phyloP scores from a whole-genome alignment of 2,888 invertebrate species.

The Eugnorisma glareosa region DNA sequence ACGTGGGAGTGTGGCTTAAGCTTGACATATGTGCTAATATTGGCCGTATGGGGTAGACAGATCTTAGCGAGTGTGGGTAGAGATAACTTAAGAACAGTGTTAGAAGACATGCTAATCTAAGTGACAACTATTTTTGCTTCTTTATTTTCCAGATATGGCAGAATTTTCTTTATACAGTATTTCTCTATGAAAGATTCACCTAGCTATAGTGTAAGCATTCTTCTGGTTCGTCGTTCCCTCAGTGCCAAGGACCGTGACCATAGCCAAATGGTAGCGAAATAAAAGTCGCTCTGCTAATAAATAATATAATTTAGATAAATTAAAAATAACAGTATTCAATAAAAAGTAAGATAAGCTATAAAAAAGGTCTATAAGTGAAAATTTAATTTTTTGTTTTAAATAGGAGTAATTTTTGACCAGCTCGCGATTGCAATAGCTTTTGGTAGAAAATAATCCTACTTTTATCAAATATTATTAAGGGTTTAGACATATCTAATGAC shows the following conservation, averaged over 20 bases:
- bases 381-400: too few species aligned
- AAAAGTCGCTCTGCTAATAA: too few species aligned
- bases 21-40: constrained; percentile 53
- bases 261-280: neutral
- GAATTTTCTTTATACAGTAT: neutral
- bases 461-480: too few species aligned
- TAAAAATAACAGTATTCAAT: too few species aligned
- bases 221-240: neutral
- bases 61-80: constrained; percentile 37
- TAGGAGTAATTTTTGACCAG: too few species aligned
- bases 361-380: too few species aligned
- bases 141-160: neutral
- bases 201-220: neutral
- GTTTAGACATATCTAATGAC: too few species aligned
- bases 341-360: too few species aligned
- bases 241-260: neutral
- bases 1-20: constrained; percentile 40
- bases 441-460: too few species aligned
- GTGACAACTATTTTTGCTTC: constrained; percentile 18
- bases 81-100: constrained; percentile 21
- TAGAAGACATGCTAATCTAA: constrained; percentile 36
- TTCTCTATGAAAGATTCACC: neutral
- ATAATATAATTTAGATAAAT: too few species aligned
- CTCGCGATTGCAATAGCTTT: too few species aligned
- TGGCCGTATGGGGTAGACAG: constrained; percentile 34